A percentile compares a stretch with the other conserved stretches of the same genome.
Evolutionary conservation across 1,140 invertebrate species (phyloP).

Genomic region (Neodiprion lecontei): DNA sequence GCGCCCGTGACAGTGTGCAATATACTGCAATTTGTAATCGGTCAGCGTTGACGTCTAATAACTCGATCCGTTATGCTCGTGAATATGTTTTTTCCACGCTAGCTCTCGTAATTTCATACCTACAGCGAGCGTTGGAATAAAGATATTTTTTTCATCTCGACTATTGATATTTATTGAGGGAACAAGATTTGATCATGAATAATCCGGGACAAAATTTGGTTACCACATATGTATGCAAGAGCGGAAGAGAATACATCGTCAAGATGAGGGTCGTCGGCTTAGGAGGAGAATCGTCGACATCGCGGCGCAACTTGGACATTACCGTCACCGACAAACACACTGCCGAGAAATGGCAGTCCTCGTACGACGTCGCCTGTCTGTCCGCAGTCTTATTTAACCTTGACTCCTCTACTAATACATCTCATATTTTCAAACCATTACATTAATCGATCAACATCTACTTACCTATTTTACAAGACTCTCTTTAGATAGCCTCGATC

Average conservation of each 20-base stretch:
- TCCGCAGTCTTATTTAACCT: slow-evolving; percentile 4
- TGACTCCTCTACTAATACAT: neutral
- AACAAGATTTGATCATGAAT: slow-evolving; percentile 28
- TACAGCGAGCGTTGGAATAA: too few relatives aligned
- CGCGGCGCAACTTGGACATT: slow-evolving; percentile 51
- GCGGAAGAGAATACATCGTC: slow-evolving; percentile 56
- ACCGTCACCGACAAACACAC: slow-evolving; percentile 61
- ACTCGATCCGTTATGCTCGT: too few relatives aligned
- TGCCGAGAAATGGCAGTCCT: slow-evolving; percentile 63
- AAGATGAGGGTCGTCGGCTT: slow-evolving; percentile 51
- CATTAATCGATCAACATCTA: slow-evolving; percentile 16
- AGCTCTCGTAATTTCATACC: too few relatives aligned
- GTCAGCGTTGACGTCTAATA: too few relatives aligned
- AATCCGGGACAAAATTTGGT: slow-evolving; percentile 52
- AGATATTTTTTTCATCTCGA: too few relatives aligned
- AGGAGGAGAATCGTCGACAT: slow-evolving; percentile 21
- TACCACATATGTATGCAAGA: slow-evolving; percentile 57
- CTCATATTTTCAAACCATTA: slow-evolving; percentile 5
- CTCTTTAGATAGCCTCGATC: too few relatives aligned
- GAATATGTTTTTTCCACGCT: too few relatives aligned
- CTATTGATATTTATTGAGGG: too few relatives aligned
- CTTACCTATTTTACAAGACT: neutral
- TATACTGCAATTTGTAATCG: too few relatives aligned
- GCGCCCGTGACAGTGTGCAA: too few relatives aligned
- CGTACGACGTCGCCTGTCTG: slow-evolving; percentile 60